Base-by-base conservation (phyloP, 2,797 vertebrate species). In the Poeciliopsis presidionis region DNA sequence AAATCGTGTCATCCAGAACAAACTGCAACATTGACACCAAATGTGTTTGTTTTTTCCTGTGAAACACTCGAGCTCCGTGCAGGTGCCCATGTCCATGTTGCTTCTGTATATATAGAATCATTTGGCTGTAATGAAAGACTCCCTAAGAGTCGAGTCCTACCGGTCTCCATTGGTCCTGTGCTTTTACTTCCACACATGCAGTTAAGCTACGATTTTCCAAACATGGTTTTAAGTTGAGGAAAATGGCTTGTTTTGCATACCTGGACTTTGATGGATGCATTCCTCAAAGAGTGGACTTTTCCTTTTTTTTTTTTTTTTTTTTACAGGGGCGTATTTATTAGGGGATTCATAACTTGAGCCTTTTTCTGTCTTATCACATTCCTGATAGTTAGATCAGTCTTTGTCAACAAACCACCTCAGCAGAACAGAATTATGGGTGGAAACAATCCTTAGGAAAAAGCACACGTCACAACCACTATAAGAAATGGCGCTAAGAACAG, bases 401-500 rank as follows among this genome's bases (percentile, higher is more conserved):
- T 75, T 5, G 1, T 82, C 72, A 33, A 80, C 67, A 79, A 73
- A 74, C 49, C 16, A 7, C 61, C 67, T 85, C 45, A 25, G 57
- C 72, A 82, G 22, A 9, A 61, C 80, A 51, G 70, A 63, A 78
- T 71, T 79, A 13, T 74, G 84, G 72, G 57, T 78, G 80, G 77
- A 30, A 4, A 74, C 14, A 79, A 33, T 49, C 47, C 36, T 74
- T 79, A 84, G 80, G 76, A 76, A 47, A 80, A 85, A 87, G 74
- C 87, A 78, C 86, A 74, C 45, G 61, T 83, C 78, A 80, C 82
- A 82, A 92, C 91, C 92, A 93, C 93, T 92, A 81, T 76, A 81
- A 74, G 79, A 87, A 81, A 82, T 83, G 39, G 76, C 86, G 79
- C 80, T 53, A 43, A 73, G 72, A 80, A 76, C 5, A 57, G 69